Conservation (phyloP, 2,113 vertebrate species). For the Cottus gobio region DNA sequence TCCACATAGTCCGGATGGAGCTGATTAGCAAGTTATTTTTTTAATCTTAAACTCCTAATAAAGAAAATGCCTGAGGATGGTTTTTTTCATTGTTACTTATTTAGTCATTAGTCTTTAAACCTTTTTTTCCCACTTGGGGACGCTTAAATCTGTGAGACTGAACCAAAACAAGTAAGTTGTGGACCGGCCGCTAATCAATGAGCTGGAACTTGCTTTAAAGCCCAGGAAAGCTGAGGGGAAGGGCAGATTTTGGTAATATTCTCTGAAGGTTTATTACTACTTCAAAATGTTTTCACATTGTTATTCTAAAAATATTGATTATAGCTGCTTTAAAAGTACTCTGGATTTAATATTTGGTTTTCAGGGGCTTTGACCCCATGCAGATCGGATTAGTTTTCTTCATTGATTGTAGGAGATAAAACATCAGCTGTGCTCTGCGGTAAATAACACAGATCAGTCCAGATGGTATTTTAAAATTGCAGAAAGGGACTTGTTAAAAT, state of each 20-base stretch:
- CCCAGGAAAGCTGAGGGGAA: too few relatives aligned
- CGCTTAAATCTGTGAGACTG: too few relatives aligned
- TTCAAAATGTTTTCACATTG: not conserved
- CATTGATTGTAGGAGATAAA: not conserved
- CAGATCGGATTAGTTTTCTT: not conserved
- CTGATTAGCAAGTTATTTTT: too few relatives aligned
- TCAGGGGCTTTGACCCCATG: not conserved
- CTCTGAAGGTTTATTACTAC: not conserved
- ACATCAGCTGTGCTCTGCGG: not conserved
- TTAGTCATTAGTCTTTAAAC: not conserved
- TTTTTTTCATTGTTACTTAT: not conserved
- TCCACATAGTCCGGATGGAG: too few relatives aligned
- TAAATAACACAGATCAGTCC: not conserved
- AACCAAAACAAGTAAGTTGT: too few relatives aligned
- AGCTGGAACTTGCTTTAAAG: too few relatives aligned
- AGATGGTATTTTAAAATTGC: not conserved
- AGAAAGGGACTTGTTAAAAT: not conserved
- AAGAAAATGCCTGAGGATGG: not conserved
- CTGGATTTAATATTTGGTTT: too few relatives aligned
- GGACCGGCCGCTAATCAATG: too few relatives aligned
- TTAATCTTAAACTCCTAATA: too few relatives aligned
- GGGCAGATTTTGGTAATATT: not conserved
- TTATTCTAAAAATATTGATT: not conserved
- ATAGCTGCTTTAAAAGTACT: not conserved
- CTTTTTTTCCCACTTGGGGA: too few relatives aligned